phyloP scores from a whole-genome alignment of 2,888 invertebrate species.

The Drosophila mimetica region DNA sequence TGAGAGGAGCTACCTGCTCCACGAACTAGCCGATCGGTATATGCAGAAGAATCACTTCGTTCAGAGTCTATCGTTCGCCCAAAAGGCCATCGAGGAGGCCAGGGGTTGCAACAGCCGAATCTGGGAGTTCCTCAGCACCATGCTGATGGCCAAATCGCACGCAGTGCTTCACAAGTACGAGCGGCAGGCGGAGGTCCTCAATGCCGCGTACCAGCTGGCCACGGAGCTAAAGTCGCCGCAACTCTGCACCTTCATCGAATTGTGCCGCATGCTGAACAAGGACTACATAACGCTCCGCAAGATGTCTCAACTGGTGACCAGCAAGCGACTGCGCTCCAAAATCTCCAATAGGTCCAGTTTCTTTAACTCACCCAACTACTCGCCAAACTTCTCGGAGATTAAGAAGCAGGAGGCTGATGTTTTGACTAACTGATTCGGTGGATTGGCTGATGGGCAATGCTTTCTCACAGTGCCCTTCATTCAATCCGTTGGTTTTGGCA shows the following conservation, averaged over 20 bases:
- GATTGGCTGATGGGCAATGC: slow-evolving; percentile 10
- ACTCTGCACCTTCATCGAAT: slow-evolving; percentile 70
- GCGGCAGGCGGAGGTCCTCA: slow-evolving; percentile 72
- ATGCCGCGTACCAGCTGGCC: slow-evolving; percentile 67
- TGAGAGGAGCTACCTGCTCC: slow-evolving; percentile 64
- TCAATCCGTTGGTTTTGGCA: slow-evolving; percentile 1
- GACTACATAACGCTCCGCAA: slow-evolving; percentile 74
- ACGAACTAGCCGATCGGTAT: slow-evolving; percentile 64
- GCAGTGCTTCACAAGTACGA: slow-evolving; percentile 79
- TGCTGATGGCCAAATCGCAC: slow-evolving; percentile 77
- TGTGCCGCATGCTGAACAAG: slow-evolving; percentile 73
- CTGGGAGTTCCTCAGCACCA: slow-evolving; percentile 76
- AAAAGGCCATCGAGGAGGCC: slow-evolving; percentile 59
- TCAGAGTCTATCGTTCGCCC: slow-evolving; percentile 42
- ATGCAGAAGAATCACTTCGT: slow-evolving; percentile 53
- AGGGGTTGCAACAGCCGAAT: slow-evolving; percentile 69
- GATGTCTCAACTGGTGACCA: slow-evolving; percentile 55
- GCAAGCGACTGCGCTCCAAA: slow-evolving; percentile 37
- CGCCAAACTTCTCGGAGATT: neutral
- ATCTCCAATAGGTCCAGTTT: slow-evolving; percentile 44
- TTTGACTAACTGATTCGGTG: neutral
- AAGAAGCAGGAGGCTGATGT: neutral
- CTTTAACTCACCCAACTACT: neutral
- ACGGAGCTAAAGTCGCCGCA: slow-evolving; percentile 58
- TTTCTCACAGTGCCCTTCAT: neutral